Percentiles rank a stretch among this genome's conserved stretches.
These are phyloP conservation scores for Oikopleura dioica DNA, from an alignment of 23 tunicate species.

Conservation along the genomic window DNA sequence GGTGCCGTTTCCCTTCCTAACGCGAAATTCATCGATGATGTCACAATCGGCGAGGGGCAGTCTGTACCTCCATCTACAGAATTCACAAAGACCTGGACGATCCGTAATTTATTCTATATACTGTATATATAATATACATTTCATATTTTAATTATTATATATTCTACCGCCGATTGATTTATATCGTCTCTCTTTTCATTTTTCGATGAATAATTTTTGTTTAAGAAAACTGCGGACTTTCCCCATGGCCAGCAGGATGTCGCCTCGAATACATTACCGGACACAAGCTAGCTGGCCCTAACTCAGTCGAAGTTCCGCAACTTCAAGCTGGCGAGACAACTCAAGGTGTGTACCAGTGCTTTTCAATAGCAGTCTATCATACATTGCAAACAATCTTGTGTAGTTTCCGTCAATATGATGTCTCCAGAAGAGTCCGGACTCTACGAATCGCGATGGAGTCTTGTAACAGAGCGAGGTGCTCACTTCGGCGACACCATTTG, in stretches of 20 bases:
- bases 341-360: constrained; percentile 18
- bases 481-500: constrained; percentile 60
- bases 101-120: constrained; percentile 19
- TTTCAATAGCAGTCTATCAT: no score
- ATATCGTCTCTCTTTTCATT: no score
- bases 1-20: constrained; percentile 19
- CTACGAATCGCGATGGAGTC: constrained; percentile 81
- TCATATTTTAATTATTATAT: no score
- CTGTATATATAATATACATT: no score
- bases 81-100: constrained; percentile 71
- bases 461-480: constrained; percentile 27
- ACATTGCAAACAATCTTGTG: no score
- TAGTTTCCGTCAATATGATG: constrained; percentile 43
- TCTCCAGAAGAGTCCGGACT: constrained; percentile 37
- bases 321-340: constrained; percentile 22
- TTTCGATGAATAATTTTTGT: not conserved
- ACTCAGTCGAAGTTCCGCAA: constrained; percentile 29
- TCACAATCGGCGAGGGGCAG: constrained; percentile 94
- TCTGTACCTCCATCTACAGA: constrained; percentile 64
- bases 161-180: no score
- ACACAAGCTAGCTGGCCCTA: constrained; percentile 36
- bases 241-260: constrained; percentile 78
- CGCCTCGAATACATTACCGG: constrained; percentile 48
- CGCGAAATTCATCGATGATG: constrained; percentile 53
- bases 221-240: constrained; percentile 18